Evolutionary conservation across 2,888 invertebrate species (phyloP), one percentile per base, ranked within the genome.

Genomic region (Caenorhabditis afra): DNA sequence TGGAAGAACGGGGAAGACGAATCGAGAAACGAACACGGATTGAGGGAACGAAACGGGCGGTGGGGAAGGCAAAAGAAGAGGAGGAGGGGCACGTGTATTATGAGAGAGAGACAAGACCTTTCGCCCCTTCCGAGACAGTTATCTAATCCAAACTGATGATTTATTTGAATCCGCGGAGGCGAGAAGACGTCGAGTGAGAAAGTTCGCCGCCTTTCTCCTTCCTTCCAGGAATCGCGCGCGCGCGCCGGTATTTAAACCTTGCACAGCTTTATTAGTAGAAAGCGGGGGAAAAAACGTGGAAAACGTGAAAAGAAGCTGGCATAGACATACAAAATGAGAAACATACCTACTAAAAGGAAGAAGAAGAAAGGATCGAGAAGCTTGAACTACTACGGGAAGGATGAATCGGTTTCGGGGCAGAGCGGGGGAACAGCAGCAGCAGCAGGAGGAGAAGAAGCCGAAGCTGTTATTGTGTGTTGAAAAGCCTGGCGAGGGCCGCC

Each of bases 111-210:
- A 20, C 7, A 41, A 23, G 45, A 29, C 45, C 35, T 11, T 55
- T n/a, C 10, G 10, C 41, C 12, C 18, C 14, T 29, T n/a, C 22
- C 41, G 41, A 14, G 16, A 55, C 59, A 70, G 61, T 70, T 59
- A 62, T 70, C 61, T 70, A 53, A 62, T 70, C 47, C 62, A 53
- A 70, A 70, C 59, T 68, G 45, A 70, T 70, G 70, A 70, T 70
- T 70, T 62, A 70, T 70, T 70, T 62, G 47, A 62, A 61, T 70
- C 39, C 57, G 35, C 67, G 66, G 53, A 47, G 57, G 47, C 23
- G 55, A 22, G 55, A 29, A 16, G 50, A 12, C 49, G 18, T 8
- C 22, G 22, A 10, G 49, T 41, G 12, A 41, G 11, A 41, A 41
- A 41, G 14, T 41, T 29, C 29, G 29, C 29, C 29, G 29, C 29